Percentiles rank a stretch among this genome's conserved stretches.
phyloP scores from a whole-genome alignment of 1,140 invertebrate species.

The Octopus sinensis region DNA sequence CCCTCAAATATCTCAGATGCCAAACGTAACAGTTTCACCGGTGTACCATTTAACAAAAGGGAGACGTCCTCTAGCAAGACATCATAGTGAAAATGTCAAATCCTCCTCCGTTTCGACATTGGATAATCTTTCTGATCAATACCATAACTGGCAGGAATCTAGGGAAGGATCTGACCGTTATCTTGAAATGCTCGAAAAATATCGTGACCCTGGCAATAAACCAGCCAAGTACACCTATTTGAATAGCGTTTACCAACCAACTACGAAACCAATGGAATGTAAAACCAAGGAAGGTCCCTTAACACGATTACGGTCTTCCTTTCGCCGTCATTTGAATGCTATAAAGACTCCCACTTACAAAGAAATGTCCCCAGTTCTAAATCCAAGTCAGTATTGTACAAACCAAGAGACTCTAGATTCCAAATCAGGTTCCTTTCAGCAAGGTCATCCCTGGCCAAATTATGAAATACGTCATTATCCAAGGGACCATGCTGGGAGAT shows the following conservation, averaged over 20 bases:
- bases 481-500: not conserved
- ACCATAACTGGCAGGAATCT: not conserved
- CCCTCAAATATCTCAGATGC: not conserved
- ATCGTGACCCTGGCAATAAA: not conserved
- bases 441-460: not conserved
- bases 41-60: not conserved
- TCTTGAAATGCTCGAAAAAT: not conserved
- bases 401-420: not conserved
- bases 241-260: not conserved
- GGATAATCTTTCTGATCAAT: not conserved
- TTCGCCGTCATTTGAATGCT: not conserved
- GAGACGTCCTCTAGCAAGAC: not conserved
- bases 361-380: not conserved
- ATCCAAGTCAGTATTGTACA: not conserved
- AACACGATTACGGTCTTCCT: not conserved
- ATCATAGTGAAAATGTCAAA: not conserved
- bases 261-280: not conserved
- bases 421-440: not conserved
- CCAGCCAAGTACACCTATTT: not conserved
- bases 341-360: not conserved
- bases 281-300: not conserved
- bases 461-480: not conserved
- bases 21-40: not conserved
- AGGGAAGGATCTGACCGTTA: not conserved
- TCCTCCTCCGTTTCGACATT: not conserved